Conservation (phyloP, 2,113 vertebrate genomes). For the Centrocercus urophasianus region DNA sequence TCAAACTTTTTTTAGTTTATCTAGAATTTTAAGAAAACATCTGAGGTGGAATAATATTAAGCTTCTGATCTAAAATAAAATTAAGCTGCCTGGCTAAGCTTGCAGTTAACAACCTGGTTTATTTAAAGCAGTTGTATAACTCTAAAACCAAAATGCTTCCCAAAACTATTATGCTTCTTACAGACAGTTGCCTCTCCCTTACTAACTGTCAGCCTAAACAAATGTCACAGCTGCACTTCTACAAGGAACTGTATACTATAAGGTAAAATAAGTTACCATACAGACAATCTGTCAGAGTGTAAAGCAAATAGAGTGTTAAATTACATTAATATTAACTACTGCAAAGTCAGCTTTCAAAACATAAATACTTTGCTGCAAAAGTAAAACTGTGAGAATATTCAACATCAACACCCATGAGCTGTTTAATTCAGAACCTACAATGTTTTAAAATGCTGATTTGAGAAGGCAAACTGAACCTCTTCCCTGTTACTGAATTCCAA, state of each 20-base stretch:
- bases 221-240: slow-evolving; percentile 25
- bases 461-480: not conserved
- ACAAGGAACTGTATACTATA: not conserved
- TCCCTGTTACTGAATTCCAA: not conserved
- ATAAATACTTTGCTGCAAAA: not conserved
- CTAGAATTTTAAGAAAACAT: not conserved
- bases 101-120: slow-evolving; percentile 2
- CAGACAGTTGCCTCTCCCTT: slow-evolving; percentile 11
- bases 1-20: not conserved
- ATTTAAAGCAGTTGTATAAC: slow-evolving; percentile 9
- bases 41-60: not conserved
- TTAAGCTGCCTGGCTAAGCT: slow-evolving; percentile 14
- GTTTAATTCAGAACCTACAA: not conserved
- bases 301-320: slow-evolving; percentile 2
- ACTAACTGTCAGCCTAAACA: slow-evolving; percentile 29
- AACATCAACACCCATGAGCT: not conserved
- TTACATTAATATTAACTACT: slow-evolving; percentile 13
- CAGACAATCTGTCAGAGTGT: not conserved
- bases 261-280: not conserved
- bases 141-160: not conserved
- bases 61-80: not conserved
- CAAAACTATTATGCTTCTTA: not conserved
- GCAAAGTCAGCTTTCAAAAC: slow-evolving; percentile 6
- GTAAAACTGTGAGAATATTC: slow-evolving; percentile 11
- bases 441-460: not conserved